Conservation (phyloP, 1,140 invertebrate species). For the Caenorhabditis latens region DNA sequence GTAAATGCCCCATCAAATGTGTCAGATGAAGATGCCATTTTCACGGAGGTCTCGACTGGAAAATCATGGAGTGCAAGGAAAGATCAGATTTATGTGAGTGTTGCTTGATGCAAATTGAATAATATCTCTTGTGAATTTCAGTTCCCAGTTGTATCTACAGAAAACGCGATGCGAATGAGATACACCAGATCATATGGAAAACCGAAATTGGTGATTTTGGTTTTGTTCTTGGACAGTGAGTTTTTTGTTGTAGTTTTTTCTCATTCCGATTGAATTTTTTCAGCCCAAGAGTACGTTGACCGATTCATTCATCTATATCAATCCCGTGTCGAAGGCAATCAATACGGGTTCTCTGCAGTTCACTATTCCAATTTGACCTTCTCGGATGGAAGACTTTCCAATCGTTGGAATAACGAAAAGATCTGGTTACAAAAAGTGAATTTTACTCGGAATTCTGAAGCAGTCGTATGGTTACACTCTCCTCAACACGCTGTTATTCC, state of each 20-base stretch:
- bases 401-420: constrained; percentile 75
- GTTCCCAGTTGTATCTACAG: constrained; percentile 89
- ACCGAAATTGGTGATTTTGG: constrained; percentile 72
- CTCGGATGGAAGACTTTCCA: constrained; percentile 72
- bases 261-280: neutral
- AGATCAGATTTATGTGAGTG: constrained; percentile 81
- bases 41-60: constrained; percentile 69
- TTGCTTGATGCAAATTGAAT: neutral
- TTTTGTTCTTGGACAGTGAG: constrained; percentile 73
- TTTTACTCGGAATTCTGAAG: constrained; percentile 73
- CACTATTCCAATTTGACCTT: constrained; percentile 76
- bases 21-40: constrained; percentile 75
- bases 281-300: constrained; percentile 76
- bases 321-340: constrained; percentile 72
- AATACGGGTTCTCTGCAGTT: constrained; percentile 76
- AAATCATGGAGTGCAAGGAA: constrained; percentile 82
- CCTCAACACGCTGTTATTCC: constrained; percentile 78
- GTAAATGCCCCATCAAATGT: constrained; percentile 75
- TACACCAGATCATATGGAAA: constrained; percentile 84
- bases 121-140: constrained; percentile 78
- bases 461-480: constrained; percentile 77
- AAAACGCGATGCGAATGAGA: constrained; percentile 86
- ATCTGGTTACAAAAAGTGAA: constrained; percentile 78
- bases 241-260: neutral
- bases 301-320: constrained; percentile 74